Conservation (phyloP, 2,113 vertebrate species). For the Micromys minutus region DNA sequence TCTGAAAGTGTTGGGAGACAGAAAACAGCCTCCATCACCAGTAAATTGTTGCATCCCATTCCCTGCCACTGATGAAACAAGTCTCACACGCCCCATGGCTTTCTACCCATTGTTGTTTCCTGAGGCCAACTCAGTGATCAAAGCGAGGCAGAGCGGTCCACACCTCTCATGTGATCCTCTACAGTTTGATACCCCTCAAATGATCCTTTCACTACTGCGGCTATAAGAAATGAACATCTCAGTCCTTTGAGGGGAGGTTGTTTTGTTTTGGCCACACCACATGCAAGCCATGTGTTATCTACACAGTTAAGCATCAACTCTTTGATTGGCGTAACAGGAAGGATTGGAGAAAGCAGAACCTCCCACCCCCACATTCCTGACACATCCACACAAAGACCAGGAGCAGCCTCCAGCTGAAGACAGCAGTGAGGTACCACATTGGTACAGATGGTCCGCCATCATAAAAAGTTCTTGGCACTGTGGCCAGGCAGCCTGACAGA, state of each 20-base stretch:
- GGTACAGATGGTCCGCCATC: slow-evolving; percentile 56
- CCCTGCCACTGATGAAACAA: not conserved
- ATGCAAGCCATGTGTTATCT: not conserved
- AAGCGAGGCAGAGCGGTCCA: not conserved
- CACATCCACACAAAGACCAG: not conserved
- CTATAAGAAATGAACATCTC: not conserved
- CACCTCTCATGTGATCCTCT: not conserved
- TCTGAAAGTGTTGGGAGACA: not conserved
- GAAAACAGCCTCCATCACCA: not conserved
- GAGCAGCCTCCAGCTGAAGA: not conserved
- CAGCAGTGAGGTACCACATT: not conserved
- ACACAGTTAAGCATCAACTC: not conserved
- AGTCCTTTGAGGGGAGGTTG: not conserved
- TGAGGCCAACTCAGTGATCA: not conserved
- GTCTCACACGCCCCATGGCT: not conserved
- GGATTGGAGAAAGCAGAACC: slow-evolving; percentile 13
- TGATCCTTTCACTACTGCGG: not conserved
- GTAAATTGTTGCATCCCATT: not conserved
- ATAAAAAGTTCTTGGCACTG: slow-evolving; percentile 54
- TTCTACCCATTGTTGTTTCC: not conserved
- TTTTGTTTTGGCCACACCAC: not conserved
- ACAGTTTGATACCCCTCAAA: not conserved
- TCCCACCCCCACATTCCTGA: not conserved
- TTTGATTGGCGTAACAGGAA: not conserved
- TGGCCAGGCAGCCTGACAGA: slow-evolving; percentile 57